phyloP scores from a whole-genome alignment of 64 coral and sea anemone genomes.

The Dendrophyllia cribrosa region DNA sequence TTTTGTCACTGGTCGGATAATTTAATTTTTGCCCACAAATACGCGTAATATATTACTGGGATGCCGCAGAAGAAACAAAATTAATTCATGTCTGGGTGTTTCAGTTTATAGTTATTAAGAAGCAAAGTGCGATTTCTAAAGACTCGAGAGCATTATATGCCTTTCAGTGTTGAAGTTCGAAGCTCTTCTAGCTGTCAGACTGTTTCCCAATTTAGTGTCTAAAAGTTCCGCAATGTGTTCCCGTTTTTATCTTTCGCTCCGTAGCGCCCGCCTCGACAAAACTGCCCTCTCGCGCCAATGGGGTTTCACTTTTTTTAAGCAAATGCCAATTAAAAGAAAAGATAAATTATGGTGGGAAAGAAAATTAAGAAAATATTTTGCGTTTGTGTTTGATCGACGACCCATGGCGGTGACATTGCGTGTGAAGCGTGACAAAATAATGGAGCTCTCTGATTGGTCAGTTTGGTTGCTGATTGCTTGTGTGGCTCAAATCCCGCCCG shows the following conservation, averaged over 20 bases:
- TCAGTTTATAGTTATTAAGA: not conserved
- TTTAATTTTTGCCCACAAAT: constrained; percentile 14
- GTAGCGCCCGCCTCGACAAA: too few species aligned
- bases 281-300: too few species aligned
- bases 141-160: not conserved
- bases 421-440: constrained; percentile 81
- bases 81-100: not conserved
- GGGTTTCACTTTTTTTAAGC: too few species aligned
- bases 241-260: constrained; percentile 4
- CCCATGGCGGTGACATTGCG: constrained; percentile 7
- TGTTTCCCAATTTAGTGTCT: not conserved
- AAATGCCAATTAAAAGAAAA: not conserved
- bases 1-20: constrained; percentile 20
- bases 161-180: not conserved
- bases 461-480: constrained; percentile 58
- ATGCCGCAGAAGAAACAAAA: constrained; percentile 39
- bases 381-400: not conserved
- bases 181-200: not conserved
- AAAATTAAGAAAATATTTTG: not conserved
- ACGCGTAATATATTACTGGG: not conserved
- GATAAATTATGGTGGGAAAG: not conserved
- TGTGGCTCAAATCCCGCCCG: constrained; percentile 75
- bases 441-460: constrained; percentile 66
- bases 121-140: not conserved
- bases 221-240: not conserved